Evolutionary conservation across 2,888 invertebrate genomes (phyloP).

Genomic region (Hemaris fuciformis): DNA sequence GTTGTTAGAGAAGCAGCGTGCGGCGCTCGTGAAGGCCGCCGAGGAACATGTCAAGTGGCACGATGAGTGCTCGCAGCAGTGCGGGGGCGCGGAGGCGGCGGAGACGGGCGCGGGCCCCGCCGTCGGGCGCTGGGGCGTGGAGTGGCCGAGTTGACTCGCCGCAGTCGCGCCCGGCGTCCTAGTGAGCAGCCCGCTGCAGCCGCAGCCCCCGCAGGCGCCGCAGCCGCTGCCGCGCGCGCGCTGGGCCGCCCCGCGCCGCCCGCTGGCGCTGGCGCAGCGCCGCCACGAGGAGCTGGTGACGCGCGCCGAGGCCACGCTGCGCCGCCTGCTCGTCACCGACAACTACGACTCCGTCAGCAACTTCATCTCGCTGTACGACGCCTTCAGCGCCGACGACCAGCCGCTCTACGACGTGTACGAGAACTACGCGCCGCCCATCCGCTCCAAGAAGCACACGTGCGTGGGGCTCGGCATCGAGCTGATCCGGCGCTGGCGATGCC

Average conservation of each 20-base stretch:
- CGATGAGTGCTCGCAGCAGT: conserved; percentile 52
- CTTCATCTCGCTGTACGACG: conserved; percentile 86
- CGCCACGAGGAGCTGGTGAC: conserved; percentile 91
- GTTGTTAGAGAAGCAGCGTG: conserved; percentile 84
- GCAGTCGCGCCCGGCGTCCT: conserved; percentile 58
- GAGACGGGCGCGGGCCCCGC: conserved; percentile 85
- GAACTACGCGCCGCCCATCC: conserved; percentile 89
- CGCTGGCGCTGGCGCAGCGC: conserved; percentile 52
- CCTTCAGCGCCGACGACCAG: conserved; percentile 81
- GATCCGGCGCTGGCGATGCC: conserved; percentile 82
- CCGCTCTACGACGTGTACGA: conserved; percentile 87
- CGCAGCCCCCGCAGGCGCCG: conserved; percentile 45
- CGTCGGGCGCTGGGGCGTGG: conserved; percentile 95
- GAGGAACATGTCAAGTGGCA: conserved; percentile 54
- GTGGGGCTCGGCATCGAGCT: conserved; percentile 91
- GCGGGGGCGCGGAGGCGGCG: conserved; percentile 72
- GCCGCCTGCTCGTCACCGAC: conserved; percentile 90
- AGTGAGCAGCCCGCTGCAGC: conserved; percentile 47
- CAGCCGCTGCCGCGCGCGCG: conserved; percentile 44
- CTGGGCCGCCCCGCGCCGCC: conserved; percentile 45
- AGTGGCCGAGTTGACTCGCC: conserved; percentile 99
- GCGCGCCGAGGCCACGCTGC: conserved; percentile 89
- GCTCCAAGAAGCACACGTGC: conserved; percentile 90
- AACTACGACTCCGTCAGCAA: conserved; percentile 95
- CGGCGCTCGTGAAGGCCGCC: conserved; percentile 82